These are phyloP conservation scores for Dioctria linearis DNA, from an alignment of 2,888 invertebrate genomes.

Conservation along the genomic window DNA sequence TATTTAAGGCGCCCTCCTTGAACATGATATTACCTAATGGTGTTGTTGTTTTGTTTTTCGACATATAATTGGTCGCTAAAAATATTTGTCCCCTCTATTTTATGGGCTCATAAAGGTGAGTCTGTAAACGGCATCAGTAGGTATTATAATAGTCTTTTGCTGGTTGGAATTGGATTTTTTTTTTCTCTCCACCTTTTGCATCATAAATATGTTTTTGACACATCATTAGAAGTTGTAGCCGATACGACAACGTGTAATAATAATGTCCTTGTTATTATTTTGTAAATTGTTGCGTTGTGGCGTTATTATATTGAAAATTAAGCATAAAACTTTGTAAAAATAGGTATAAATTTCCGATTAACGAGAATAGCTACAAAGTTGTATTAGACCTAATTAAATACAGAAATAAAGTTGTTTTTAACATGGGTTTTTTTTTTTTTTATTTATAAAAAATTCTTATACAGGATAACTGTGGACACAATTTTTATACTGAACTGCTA, in stretches of 20 bases:
- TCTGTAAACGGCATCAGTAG: not conserved
- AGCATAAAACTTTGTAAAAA: too few species aligned
- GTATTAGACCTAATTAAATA: too few species aligned
- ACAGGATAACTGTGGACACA: too few species aligned
- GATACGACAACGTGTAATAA: not conserved
- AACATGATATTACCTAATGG: not conserved
- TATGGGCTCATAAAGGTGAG: slow-evolving; percentile 7
- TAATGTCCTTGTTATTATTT: not conserved
- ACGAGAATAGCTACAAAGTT: too few species aligned
- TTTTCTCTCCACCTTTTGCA: not conserved
- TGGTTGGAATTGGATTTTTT: not conserved
- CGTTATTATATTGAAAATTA: too few species aligned
- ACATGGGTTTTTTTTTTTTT: too few species aligned
- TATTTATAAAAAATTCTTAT: too few species aligned
- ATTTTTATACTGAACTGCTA: too few species aligned
- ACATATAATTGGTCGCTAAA: slow-evolving; percentile 1
- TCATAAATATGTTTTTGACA: slow-evolving; percentile 10
- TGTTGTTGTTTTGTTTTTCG: not conserved
- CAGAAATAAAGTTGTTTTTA: too few species aligned
- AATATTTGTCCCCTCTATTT: not conserved
- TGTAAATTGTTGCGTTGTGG: too few species aligned
- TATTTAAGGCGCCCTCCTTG: not conserved
- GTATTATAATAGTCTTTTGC: not conserved
- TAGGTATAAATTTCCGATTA: too few species aligned
- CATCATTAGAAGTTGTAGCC: not conserved